phyloP scores from a whole-genome alignment of 2,888 invertebrate genomes.

The Nephrotoma flavescens region DNA sequence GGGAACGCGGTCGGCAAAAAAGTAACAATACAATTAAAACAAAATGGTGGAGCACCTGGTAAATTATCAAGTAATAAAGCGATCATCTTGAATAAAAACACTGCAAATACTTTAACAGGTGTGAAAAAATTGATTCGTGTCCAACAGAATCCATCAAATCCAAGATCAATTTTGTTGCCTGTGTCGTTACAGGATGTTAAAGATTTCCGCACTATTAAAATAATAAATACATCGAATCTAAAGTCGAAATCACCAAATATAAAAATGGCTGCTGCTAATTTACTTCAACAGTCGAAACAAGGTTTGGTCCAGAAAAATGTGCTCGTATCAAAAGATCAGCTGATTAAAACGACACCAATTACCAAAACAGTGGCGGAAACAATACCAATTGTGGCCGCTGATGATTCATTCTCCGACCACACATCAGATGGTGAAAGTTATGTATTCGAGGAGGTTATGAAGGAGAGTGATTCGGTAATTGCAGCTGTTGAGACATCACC shows the following conservation, averaged over 20 bases:
- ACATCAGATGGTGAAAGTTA: slow-evolving; percentile 18
- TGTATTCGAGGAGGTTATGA: slow-evolving; percentile 15
- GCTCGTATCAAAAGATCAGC: slow-evolving; percentile 17
- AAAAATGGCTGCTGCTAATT: slow-evolving; percentile 37
- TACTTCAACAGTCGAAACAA: slow-evolving; percentile 35
- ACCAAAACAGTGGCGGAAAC: neutral
- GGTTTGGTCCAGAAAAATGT: slow-evolving; percentile 32
- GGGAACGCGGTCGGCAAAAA: slow-evolving; percentile 1
- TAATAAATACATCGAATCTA: slow-evolving; percentile 48
- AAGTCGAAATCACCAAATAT: slow-evolving; percentile 38
- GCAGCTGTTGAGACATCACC: neutral
- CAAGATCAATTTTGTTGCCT: slow-evolving; percentile 54
- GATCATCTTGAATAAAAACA: slow-evolving; percentile 5
- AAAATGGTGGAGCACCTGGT: neutral
- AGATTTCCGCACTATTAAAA: slow-evolving; percentile 55
- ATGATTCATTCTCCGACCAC: slow-evolving; percentile 15
- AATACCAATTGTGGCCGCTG: neutral
- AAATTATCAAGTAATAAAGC: neutral
- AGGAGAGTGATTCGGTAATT: slow-evolving; percentile 2
- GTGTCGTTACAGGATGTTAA: slow-evolving; percentile 54
- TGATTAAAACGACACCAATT: slow-evolving; percentile 13
- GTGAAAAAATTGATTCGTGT: slow-evolving; percentile 16
- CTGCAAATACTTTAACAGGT: neutral
- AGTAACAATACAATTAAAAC: slow-evolving; percentile 15
- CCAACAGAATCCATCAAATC: slow-evolving; percentile 24